Evolutionary conservation across 2,888 invertebrate species (phyloP).

Genomic region (Acrobasis consociella): DNA sequence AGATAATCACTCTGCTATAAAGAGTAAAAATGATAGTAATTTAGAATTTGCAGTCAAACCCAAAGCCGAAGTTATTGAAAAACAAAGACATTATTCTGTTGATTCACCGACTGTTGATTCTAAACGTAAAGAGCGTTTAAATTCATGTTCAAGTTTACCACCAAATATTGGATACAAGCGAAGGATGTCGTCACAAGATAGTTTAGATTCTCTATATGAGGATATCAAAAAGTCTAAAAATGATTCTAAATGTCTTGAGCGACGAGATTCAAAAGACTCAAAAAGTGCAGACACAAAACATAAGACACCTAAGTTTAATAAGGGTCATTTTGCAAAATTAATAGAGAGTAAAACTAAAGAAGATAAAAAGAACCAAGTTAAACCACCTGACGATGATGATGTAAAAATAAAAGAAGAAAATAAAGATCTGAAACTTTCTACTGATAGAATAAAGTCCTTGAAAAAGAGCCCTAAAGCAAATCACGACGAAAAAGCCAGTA

Average conservation of each 20-base stretch:
- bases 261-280: constrained; percentile 88
- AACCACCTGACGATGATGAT: constrained; percentile 73
- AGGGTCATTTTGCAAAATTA: constrained; percentile 81
- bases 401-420: constrained; percentile 60
- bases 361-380: constrained; percentile 82
- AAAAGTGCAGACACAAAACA: constrained; percentile 61
- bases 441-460: constrained; percentile 53
- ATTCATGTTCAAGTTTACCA: constrained; percentile 83
- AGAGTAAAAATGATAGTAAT: constrained; percentile 47
- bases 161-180: constrained; percentile 87
- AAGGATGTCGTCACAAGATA: constrained; percentile 90
- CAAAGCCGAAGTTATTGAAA: constrained; percentile 63
- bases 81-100: constrained; percentile 75
- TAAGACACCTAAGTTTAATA: constrained; percentile 82
- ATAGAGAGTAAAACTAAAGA: constrained; percentile 84
- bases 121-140: constrained; percentile 84
- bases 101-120: constrained; percentile 71
- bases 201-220: constrained; percentile 80
- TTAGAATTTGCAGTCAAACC: constrained; percentile 47
- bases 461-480: constrained; percentile 59
- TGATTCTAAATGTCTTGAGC: constrained; percentile 78
- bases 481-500: constrained; percentile 48
- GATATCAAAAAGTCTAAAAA: constrained; percentile 85
- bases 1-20: constrained; percentile 38
- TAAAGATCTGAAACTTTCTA: constrained; percentile 44